phyloP scores from a whole-genome alignment of 2,113 vertebrate genomes.

The Scophthalmus maximus region DNA sequence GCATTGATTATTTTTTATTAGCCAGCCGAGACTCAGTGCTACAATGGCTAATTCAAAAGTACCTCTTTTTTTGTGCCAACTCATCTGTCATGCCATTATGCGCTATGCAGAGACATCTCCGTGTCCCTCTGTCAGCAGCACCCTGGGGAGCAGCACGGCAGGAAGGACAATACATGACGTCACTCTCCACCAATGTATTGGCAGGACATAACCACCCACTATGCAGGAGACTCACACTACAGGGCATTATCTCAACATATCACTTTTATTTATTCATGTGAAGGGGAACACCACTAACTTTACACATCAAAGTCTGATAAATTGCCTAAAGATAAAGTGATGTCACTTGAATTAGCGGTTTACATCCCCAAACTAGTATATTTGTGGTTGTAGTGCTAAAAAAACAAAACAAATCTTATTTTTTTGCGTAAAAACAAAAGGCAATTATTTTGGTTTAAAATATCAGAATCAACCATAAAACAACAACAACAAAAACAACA shows the following conservation, averaged over 20 bases:
- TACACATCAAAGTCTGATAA: neutral
- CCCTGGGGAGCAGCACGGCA: conserved; percentile 53
- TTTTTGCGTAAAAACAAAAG: too few relatives aligned
- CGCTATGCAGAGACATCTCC: conserved; percentile 67
- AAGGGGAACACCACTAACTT: neutral
- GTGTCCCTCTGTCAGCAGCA: conserved; percentile 59
- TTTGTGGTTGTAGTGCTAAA: too few relatives aligned
- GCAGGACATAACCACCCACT: conserved; percentile 16
- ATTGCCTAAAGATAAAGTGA: too few relatives aligned
- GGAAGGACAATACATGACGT: conserved; percentile 55
- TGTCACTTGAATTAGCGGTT: too few relatives aligned
- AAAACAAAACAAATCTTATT: too few relatives aligned
- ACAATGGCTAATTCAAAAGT: conserved; percentile 50
- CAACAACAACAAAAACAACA: too few relatives aligned
- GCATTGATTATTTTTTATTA: conserved; percentile 58
- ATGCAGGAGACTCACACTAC: conserved; percentile 3
- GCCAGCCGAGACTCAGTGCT: conserved; percentile 30
- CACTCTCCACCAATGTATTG: conserved; percentile 50
- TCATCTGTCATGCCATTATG: conserved; percentile 56
- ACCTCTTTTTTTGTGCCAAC: conserved; percentile 61
- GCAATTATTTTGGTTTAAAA: too few relatives aligned
- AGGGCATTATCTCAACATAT: neutral
- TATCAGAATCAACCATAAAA: too few relatives aligned
- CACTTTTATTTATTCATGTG: too few relatives aligned
- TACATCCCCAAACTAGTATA: too few relatives aligned